A percentile compares a stretch with the other conserved stretches of the same genome.
Evolutionary conservation across 2,888 invertebrate genomes (phyloP).

Genomic region (Flexamia atlantica): DNA sequence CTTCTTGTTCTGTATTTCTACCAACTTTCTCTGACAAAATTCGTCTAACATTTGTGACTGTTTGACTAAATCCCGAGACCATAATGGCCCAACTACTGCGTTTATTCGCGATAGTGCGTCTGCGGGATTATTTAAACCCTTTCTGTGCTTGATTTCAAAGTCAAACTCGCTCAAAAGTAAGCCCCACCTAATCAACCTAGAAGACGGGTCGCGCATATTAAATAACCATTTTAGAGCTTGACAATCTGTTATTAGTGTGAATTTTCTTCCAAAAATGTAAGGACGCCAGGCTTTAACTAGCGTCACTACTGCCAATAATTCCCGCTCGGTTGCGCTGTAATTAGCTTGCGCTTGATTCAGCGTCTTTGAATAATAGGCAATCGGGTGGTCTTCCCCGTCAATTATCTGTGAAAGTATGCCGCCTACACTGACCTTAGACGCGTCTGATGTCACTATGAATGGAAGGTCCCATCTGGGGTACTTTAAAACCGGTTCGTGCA

Average conservation of each 20-base stretch:
- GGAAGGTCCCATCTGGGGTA: not conserved
- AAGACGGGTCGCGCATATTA: not conserved
- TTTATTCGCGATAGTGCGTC: not conserved
- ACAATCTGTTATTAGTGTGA: not conserved
- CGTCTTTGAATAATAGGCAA: too few species aligned
- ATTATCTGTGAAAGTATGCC: not conserved
- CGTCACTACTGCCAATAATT: slow-evolving; percentile 2
- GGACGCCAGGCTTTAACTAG: not conserved
- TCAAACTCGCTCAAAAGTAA: not conserved
- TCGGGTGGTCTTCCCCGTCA: not conserved
- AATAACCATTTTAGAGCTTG: not conserved
- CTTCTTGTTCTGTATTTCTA: too few species aligned
- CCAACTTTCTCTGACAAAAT: too few species aligned
- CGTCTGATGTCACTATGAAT: not conserved
- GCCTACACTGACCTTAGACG: too few species aligned
- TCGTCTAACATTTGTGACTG: too few species aligned
- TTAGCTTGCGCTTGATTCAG: not conserved
- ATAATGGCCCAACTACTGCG: too few species aligned
- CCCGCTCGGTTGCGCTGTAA: not conserved
- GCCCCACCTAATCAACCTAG: not conserved
- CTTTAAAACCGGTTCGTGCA: not conserved
- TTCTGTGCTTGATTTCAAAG: not conserved
- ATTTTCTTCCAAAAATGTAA: not conserved
- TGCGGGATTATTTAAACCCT: not conserved
- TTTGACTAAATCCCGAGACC: too few species aligned